These are phyloP conservation scores for Hydractinia symbiolongicarpus DNA, from an alignment of 30 jellyfish, hydroid and myxozoan species.

Conservation along the genomic window DNA sequence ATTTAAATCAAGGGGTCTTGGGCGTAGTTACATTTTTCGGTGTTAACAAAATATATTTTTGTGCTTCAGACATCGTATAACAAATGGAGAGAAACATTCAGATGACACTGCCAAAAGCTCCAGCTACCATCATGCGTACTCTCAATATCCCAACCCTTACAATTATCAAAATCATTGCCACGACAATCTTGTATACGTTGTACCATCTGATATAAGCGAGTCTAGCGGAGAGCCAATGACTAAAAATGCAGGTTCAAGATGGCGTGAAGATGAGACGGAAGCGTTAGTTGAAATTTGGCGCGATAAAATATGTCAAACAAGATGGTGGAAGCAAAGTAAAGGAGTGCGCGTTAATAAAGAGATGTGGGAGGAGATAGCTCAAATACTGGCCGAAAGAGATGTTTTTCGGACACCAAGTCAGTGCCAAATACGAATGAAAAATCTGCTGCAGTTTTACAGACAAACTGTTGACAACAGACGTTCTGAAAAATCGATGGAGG, in stretches of 20 bases:
- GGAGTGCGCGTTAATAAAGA: constrained; percentile 23
- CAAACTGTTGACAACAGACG: constrained; percentile 20
- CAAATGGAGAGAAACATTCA: no score
- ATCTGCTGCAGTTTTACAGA: constrained; percentile 14
- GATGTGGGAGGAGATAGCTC: constrained; percentile 30
- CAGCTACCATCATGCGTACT: neutral
- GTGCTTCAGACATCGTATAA: no score
- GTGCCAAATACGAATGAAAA: constrained; percentile 28
- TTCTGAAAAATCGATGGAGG: constrained; percentile 16
- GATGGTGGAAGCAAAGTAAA: constrained; percentile 32
- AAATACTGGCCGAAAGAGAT: constrained; percentile 9
- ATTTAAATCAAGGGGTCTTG: no score
- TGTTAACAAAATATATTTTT: no score
- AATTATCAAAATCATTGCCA: neutral
- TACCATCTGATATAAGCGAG: constrained; percentile 17
- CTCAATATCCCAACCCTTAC: neutral
- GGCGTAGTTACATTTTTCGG: no score
- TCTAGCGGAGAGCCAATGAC: constrained; percentile 10
- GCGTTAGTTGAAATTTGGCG: constrained; percentile 25
- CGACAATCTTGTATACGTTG: constrained; percentile 9
- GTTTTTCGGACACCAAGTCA: constrained; percentile 17
- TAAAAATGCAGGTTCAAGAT: constrained; percentile 25
- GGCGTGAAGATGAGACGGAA: constrained; percentile 35
- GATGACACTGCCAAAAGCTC: no score
- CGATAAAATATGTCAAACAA: constrained; percentile 19